A percentile compares a stretch with the other conserved stretches of the same genome.
These are phyloP conservation scores for Neodiprion virginianus DNA, from an alignment of 1,140 invertebrate species.

Conservation along the genomic window DNA sequence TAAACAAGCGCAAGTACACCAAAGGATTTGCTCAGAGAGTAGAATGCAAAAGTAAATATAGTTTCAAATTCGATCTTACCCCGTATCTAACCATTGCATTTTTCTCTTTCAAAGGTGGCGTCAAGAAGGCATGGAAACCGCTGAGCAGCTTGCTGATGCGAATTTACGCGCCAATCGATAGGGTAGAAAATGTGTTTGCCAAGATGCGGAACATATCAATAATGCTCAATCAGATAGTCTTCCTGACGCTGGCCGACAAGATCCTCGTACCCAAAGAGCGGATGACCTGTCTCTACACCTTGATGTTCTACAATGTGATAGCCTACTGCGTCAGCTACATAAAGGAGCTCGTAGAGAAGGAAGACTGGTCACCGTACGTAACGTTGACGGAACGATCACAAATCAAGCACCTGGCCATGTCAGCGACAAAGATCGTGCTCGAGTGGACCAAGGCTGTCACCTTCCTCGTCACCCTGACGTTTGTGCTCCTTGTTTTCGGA, in stretches of 20 bases:
- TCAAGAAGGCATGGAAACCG: conserved; percentile 57
- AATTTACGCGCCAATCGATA: conserved; percentile 66
- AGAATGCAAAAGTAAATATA: too few relatives aligned
- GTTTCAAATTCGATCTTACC: too few relatives aligned
- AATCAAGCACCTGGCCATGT: conserved; percentile 81
- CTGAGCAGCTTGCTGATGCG: conserved; percentile 56
- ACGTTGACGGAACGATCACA: conserved; percentile 75
- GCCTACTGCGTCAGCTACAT: conserved; percentile 79
- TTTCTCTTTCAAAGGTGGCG: conserved; percentile 50
- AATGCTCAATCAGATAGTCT: conserved; percentile 73
- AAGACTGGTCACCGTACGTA: conserved; percentile 79
- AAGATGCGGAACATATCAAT: conserved; percentile 72
- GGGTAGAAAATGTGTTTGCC: conserved; percentile 68
- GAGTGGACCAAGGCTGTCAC: conserved; percentile 85
- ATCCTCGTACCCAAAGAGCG: conserved; percentile 67
- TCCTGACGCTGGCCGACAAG: conserved; percentile 76
- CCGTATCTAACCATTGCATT: background rate
- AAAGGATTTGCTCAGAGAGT: too few relatives aligned
- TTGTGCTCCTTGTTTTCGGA: conserved; percentile 76
- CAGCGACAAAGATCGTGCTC: conserved; percentile 79
- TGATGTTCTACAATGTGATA: conserved; percentile 84
- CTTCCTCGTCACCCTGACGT: conserved; percentile 80
- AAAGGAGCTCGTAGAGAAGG: conserved; percentile 74
- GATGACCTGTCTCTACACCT: conserved; percentile 74
- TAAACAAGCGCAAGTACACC: too few relatives aligned